Evolutionary conservation across 2,113 vertebrate genomes (phyloP).

Genomic region (Forbesichthys papilliferus): DNA sequence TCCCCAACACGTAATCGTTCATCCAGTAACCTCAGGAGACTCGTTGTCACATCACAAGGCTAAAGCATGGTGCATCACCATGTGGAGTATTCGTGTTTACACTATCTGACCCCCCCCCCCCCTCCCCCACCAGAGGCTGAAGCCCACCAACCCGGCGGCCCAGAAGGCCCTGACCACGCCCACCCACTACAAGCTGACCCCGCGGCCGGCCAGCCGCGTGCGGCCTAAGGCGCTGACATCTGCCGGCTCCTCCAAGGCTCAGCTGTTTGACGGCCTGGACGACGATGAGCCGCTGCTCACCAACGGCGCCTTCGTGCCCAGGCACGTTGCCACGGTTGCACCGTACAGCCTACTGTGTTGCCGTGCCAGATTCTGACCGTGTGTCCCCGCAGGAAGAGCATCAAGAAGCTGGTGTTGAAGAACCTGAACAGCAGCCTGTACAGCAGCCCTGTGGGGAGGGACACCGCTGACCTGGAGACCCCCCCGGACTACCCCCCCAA

Average conservation of each 20-base stretch:
- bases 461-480: slow-evolving; percentile 83
- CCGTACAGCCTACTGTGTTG: not conserved
- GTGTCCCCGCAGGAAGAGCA: slow-evolving; percentile 83
- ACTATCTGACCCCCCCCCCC: too few relatives aligned
- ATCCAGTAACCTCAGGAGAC: too few relatives aligned
- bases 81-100: too few relatives aligned
- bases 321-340: slow-evolving; percentile 62
- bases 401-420: slow-evolving; percentile 96
- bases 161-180: slow-evolving; percentile 94
- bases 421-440: slow-evolving; percentile 88
- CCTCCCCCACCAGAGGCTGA: slow-evolving; percentile 81
- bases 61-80: too few relatives aligned
- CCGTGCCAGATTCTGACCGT: not conserved
- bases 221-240: slow-evolving; percentile 91
- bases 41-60: too few relatives aligned
- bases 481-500: slow-evolving; percentile 88
- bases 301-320: slow-evolving; percentile 91
- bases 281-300: slow-evolving; percentile 88
- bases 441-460: slow-evolving; percentile 81
- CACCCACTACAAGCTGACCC: slow-evolving; percentile 93
- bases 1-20: too few relatives aligned
- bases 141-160: slow-evolving; percentile 94
- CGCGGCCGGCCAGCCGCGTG: slow-evolving; percentile 87
- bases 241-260: slow-evolving; percentile 84
- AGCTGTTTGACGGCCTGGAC: slow-evolving; percentile 93